Conservation (phyloP, 2,888 invertebrate genomes). For the Harpagoxenus sublaevis region DNA sequence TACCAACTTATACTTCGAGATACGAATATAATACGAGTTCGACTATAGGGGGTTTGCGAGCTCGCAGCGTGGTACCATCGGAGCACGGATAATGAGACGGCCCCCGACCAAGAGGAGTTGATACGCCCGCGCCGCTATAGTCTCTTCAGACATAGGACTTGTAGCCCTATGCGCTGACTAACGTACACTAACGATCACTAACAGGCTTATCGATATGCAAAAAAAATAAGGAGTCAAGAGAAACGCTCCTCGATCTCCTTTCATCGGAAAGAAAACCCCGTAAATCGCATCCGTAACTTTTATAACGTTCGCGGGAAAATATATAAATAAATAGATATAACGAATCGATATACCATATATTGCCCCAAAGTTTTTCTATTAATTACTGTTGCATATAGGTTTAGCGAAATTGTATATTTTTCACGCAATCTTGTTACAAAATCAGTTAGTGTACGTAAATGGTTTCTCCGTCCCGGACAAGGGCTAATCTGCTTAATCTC, state of each 20-base stretch:
- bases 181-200: constrained; percentile 65
- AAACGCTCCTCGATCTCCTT: neutral
- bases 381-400: neutral
- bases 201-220: constrained; percentile 60
- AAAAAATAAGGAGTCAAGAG: constrained; percentile 1
- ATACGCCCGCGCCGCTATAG: constrained; percentile 79
- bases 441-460: constrained; percentile 20
- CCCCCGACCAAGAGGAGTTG: constrained; percentile 86
- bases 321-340: neutral
- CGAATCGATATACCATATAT: neutral
- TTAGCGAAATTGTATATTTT: constrained; percentile 3
- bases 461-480: constrained; percentile 57
- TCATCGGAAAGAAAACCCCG: neutral
- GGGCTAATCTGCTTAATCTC: constrained; percentile 82
- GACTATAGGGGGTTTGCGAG: constrained; percentile 80
- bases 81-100: constrained; percentile 85
- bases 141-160: constrained; percentile 71
- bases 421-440: constrained; percentile 1
- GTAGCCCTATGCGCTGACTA: constrained; percentile 69
- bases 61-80: constrained; percentile 84
- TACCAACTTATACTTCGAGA: constrained; percentile 63
- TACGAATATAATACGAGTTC: constrained; percentile 76
- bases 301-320: neutral
- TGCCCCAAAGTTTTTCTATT: neutral
- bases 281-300: neutral